Base-by-base conservation (phyloP, 2,113 vertebrate species). In the Oreocharis arfaki region DNA sequence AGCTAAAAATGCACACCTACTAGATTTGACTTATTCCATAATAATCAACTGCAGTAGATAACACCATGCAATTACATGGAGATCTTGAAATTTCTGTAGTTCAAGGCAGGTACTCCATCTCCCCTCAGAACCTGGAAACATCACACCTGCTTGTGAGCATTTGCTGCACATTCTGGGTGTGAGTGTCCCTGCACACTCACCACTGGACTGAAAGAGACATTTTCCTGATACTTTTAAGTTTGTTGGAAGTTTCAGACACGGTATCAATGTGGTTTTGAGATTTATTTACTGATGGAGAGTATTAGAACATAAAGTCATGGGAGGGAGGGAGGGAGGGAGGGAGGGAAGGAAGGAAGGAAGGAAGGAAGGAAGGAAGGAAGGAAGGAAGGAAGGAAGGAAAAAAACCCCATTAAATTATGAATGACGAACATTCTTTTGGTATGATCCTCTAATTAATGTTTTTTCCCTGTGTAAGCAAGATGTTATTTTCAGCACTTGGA, bases 401-500 rank as follows among this genome's bases (percentile, higher is more conserved):
- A 10, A 21, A 41, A 17, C 1, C 1, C 7, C 3, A 47, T 22
- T 53, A 35, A 61, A 35, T 16, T 2, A 5, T 2, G 1, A 64
- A 39, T 13, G 2, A 5, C 3, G 2, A 68, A n/a, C 11, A 22
- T 5, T 11, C 7, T 59, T 60, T 78, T 63, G 11, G 10, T 64
- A 23, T 60, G 73, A 77, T 50, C 10, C 9, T 79, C 33, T 83
- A 73, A 55, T 0, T 0, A 49, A n/a, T 19, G 1, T 2, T 27
- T 70, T 37, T 49, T 35, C 22, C 41, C 5, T 74, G n/a, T 30
- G 30, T 69, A 11, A 78, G 15, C 56, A 78, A 65, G 20, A 16
- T 75, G 8, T 73, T 93, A 64, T 70, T 86, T 88, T 93, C 46
- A 41, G 39, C 56, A 55, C 49, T 53, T 57, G 13, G 17, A 46